Conservation (phyloP, 2,888 invertebrate genomes). For the Atrina japonica region DNA sequence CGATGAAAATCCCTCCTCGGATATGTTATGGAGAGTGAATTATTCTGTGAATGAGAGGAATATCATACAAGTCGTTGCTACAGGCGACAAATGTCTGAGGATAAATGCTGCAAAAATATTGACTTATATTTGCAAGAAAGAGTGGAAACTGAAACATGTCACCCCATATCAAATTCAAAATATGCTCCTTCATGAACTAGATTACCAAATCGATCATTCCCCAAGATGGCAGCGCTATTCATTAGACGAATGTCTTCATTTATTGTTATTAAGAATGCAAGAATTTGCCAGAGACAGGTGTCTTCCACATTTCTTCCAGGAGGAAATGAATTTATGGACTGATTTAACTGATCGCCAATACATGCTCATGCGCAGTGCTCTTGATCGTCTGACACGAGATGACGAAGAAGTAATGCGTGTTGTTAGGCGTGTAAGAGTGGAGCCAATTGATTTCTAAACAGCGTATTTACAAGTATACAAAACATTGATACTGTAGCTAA, state of each 20-base stretch:
- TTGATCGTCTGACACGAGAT: constrained; percentile 59
- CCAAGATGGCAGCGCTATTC: constrained; percentile 73
- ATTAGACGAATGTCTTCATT: constrained; percentile 64
- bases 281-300: constrained; percentile 54
- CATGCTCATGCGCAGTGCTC: constrained; percentile 56
- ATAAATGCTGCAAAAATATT: constrained; percentile 59
- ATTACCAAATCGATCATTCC: constrained; percentile 68
- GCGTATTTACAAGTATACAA: no score
- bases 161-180: constrained; percentile 72
- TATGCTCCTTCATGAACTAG: constrained; percentile 70
- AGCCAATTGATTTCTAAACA: constrained; percentile 12
- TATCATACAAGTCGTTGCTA: constrained; percentile 56
- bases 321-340: constrained; percentile 65
- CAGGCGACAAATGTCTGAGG: constrained; percentile 61
- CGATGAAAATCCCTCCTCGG: constrained; percentile 57
- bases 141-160: constrained; percentile 61
- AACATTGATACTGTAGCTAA: no score
- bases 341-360: constrained; percentile 53
- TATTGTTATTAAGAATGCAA: constrained; percentile 63
- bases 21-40: constrained; percentile 61
- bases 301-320: constrained; percentile 72
- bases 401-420: constrained; percentile 62
- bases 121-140: constrained; percentile 51
- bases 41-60: constrained; percentile 48
- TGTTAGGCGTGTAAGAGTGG: constrained; percentile 24